Evolutionary conservation across 2,797 vertebrate species (phyloP), one percentile per base, ranked within the genome.

Genomic region (Rhinogobio ventralis): DNA sequence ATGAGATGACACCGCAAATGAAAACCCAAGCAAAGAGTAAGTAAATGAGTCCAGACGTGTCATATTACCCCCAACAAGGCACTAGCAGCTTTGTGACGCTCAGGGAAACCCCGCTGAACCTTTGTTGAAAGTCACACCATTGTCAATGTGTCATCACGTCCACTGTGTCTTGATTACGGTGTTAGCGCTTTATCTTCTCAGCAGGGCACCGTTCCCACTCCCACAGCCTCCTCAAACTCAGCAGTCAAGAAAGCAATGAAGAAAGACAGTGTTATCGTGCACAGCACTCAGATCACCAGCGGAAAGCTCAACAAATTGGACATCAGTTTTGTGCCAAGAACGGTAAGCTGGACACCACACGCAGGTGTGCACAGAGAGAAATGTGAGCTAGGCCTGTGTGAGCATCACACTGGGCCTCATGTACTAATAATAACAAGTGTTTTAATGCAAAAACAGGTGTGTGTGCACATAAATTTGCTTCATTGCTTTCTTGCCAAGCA

Each of bases 291-390:
- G 87, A 96, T 97, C 91, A 89, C 91, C n/a, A 91, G 90, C 3
- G 95, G 95, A 82, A 91, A 91, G 45, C 91, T 92, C 25, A 96
- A 94, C 87, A 91, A 92, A 88, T 88, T 94, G 15, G 93, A 97
- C 85, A 96, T 97, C 88, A 90, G 94, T 62, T 97, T 97, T 91
- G 90, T 93, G 88, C 96, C 97, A 88, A 96, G 91, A 89, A 95
- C 92, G 81, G 97, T 99, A 95, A 0, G 93, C 79, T 39, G 36
- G 30, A 66, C 62, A 60, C 23, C 71, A 62, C 60, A 28, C 23
- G 19, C n/a, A 42, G 42, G 14, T 73, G 20, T 62, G 39, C 20
- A 19, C 30, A 68, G 60, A 64, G 33, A 73, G 49, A 79, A 79
- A 74, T 30, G 55, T 77, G 19, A 60, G 17, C 78, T 71, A 75